Evolutionary conservation across 2,797 vertebrate genomes (phyloP), one percentile per base, ranked within the genome.

Genomic region (Psittacula derbiana): DNA sequence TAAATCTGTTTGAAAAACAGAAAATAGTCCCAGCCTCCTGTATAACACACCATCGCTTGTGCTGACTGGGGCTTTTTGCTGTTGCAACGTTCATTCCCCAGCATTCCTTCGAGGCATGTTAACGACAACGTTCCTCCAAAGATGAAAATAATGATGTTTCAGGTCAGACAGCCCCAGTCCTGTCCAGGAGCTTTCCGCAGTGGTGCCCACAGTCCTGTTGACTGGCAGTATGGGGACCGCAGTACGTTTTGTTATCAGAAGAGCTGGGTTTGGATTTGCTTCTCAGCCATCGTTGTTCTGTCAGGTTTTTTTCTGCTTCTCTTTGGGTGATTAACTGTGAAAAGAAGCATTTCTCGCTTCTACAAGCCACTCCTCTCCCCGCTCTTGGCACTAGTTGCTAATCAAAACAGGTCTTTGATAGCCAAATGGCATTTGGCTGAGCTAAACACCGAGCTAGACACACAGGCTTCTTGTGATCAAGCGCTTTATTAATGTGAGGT

Each of bases 321-420:
- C 55, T 90, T 88, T 88, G 86, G 95, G 74, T 73, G 88, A 92
- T 96, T 94, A 94, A 76, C 80, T 82, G 86, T 0, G 1, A 86
- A 92, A 88, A 95, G 88, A 92, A 95, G 74, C 15, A 0, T 76
- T 92, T 86, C 93, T 80, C 71, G 7, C 60, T 92, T 60, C 94
- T 94, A 61, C 5, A 36, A 80, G 75, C 93, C 95, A 87, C 92
- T 91, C 95, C 93, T 74, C 88, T 96, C 92, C 81, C 79, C 2
- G 30, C 70, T 72, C 90, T 93, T 90, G 88, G 94, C 96, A 94
- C 88, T 40, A 94, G 95, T 65, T 96, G 93, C 93, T 93, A 85
- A 96, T 95, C 96, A 84, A 95, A 96, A 87, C 93, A 95, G 93
- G 94, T 93, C 91, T 94, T 92, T 80, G 93, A 93, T 96, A 92